Conservation (phyloP, 2,797 vertebrate genomes). For the Pseudochirops cupreus region DNA sequence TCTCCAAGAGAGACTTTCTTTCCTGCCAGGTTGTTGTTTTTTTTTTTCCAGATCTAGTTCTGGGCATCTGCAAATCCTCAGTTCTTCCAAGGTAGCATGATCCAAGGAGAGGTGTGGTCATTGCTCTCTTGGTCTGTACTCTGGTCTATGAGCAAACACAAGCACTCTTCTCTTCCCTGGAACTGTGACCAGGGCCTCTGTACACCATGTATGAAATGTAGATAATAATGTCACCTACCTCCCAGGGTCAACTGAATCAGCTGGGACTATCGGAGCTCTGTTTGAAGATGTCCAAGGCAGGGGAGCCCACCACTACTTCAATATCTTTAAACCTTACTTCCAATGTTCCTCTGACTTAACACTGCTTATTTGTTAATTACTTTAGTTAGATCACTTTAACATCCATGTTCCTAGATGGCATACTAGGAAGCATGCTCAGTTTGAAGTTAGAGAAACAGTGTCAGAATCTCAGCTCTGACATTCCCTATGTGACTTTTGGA, state of each 20-base stretch:
- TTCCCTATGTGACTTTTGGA: not conserved
- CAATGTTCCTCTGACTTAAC: not conserved
- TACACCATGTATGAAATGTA: not conserved
- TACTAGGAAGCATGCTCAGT: no score
- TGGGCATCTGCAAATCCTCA: not conserved
- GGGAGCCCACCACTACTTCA: not conserved
- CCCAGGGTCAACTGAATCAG: not conserved
- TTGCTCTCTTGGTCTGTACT: not conserved
- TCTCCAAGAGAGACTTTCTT: not conserved
- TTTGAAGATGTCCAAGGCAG: not conserved
- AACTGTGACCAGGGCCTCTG: not conserved
- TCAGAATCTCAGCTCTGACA: not conserved
- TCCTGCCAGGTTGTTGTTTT: not conserved
- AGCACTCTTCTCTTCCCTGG: not conserved
- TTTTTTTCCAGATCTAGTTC: not conserved
- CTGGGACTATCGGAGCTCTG: not conserved
- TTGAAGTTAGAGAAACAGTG: not conserved
- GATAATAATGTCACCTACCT: not conserved
- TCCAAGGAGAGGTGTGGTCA: not conserved
- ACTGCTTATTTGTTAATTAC: not conserved
- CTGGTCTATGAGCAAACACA: not conserved
- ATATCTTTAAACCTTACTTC: not conserved
- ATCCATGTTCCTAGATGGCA: not conserved
- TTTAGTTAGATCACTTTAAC: not conserved
- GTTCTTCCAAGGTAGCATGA: not conserved